A percentile compares a stretch with the other conserved stretches of the same genome.
Conservation (phyloP, 2,888 invertebrate species). For the Melinopterus prodromus region DNA sequence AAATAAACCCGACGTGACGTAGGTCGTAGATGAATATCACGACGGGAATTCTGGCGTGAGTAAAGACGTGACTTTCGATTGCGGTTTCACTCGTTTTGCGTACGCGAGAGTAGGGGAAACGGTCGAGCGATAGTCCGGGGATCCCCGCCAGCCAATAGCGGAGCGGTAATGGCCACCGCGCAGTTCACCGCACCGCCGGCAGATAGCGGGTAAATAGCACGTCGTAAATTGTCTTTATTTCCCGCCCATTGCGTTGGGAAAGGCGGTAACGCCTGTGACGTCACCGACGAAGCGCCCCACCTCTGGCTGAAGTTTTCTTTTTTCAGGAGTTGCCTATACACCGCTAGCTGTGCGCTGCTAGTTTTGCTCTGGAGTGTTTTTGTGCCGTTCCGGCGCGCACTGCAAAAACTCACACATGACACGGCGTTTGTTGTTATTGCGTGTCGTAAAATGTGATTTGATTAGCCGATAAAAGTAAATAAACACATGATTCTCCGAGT, state of each 20-base stretch:
- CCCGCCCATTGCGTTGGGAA: conserved; percentile 67
- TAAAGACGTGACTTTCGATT: conserved; percentile 36
- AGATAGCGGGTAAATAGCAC: conserved; percentile 67
- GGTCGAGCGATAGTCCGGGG: conserved; percentile 36
- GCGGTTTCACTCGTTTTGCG: not conserved
- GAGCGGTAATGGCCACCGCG: conserved; percentile 68
- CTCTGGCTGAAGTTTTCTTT: conserved; percentile 40
- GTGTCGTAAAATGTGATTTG: not conserved
- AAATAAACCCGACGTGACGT: conserved; percentile 41
- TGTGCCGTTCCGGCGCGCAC: not conserved
- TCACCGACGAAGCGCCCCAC: conserved; percentile 54
- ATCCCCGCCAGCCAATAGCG: conserved; percentile 64
- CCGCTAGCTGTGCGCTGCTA: not conserved
- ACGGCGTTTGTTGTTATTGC: not conserved
- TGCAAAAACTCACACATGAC: not conserved
- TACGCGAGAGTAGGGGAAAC: conserved; percentile 45
- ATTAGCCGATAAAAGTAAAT: not conserved
- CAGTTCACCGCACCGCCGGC: conserved; percentile 62
- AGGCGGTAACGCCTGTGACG: conserved; percentile 65
- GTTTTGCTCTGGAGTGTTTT: not conserved
- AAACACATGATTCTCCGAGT: not conserved
- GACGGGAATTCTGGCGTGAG: not conserved
- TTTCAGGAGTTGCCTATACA: not conserved
- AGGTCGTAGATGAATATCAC: conserved; percentile 46
- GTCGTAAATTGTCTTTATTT: conserved; percentile 63